Evolutionary conservation across 2,888 invertebrate genomes (phyloP).

Genomic region (Herminia tarsipennalis): DNA sequence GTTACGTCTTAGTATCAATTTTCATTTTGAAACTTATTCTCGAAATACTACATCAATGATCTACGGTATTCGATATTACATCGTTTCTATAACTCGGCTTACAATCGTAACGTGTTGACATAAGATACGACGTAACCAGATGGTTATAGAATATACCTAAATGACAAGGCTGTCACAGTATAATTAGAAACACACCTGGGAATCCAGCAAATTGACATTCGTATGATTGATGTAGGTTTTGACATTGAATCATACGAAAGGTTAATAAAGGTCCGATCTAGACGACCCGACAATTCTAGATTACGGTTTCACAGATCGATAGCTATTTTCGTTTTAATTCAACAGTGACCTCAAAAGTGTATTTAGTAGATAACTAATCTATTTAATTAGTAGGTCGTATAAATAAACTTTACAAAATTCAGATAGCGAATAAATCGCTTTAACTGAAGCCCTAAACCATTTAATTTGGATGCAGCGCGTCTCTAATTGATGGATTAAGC

Average conservation of each 20-base stretch:
- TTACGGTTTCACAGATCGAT: neutral
- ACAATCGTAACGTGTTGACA: too few species aligned
- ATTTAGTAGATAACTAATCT: too few species aligned
- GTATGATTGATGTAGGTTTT: constrained; percentile 39
- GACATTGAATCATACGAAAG: constrained; percentile 21
- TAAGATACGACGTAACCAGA: too few species aligned
- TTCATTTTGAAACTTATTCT: too few species aligned
- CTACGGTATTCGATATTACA: too few species aligned
- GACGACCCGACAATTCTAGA: constrained; percentile 11
- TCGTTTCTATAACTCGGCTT: too few species aligned
- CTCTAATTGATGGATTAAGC: constrained; percentile 43
- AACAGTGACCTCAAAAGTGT: neutral
- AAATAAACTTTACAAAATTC: neutral
- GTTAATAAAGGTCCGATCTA: constrained; percentile 21
- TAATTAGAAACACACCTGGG: constrained; percentile 31
- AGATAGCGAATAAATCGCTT: constrained; percentile 21
- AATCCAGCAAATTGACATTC: constrained; percentile 33
- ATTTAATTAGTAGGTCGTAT: too few species aligned
- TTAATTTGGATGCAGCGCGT: constrained; percentile 29
- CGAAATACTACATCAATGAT: too few species aligned
- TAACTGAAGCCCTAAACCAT: constrained; percentile 23
- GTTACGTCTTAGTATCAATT: too few species aligned
- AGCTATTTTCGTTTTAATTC: neutral
- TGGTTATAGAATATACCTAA: too few species aligned
- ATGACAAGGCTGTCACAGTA: constrained; percentile 10